Base-by-base conservation (phyloP, 2,113 vertebrate genomes). In the Phocoena sinus region DNA sequence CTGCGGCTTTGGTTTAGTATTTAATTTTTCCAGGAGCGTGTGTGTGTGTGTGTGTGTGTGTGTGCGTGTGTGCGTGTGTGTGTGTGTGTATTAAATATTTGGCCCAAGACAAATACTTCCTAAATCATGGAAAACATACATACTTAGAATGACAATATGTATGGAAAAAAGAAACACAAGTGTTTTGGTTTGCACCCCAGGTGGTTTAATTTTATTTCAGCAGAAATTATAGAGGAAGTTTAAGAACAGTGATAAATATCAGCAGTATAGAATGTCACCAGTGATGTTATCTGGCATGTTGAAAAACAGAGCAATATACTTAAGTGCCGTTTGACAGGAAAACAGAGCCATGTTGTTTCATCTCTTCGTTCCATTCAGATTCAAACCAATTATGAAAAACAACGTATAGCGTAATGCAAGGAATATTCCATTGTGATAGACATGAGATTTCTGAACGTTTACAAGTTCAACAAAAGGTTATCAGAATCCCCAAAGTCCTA, bases 171-270 rank as follows among this genome's bases (percentile, higher is more conserved):
- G 0, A 80, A 92, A 31, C 79, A 80, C 63, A 98, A 95, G 31
- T 90, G 13, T 94, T 96, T 97, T 97, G 90, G 98, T 98, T 98
- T 98, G 99, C 98, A 99, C 98, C 97, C 97, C 98, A 99, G 98
- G 98, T 99, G 99, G 99, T 98, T 98, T 68, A 74, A 44, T 91
- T 98, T 96, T 98, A 97, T 97, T 96, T 97, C 74, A 77, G 94
- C 97, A 85, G 63, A 98, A 97, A 97, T 93, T 87, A 92, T 95
- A 96, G 98, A 98, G 74, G 96, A 85, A 71, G 85, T 76, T 71
- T 94, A 91, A 94, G 63, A 96, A 97, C 65, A 41, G 18, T 68
- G 79, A 70, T 88, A 36, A 97, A 92, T 63, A 96, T 83, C 60
- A 89, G 38, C 26, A 96, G 47, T 68, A 93, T 12, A 96, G 53